These are phyloP conservation scores for Chiloscyllium plagiosum DNA, from an alignment of 2,113 vertebrate species.

Conservation along the genomic window DNA sequence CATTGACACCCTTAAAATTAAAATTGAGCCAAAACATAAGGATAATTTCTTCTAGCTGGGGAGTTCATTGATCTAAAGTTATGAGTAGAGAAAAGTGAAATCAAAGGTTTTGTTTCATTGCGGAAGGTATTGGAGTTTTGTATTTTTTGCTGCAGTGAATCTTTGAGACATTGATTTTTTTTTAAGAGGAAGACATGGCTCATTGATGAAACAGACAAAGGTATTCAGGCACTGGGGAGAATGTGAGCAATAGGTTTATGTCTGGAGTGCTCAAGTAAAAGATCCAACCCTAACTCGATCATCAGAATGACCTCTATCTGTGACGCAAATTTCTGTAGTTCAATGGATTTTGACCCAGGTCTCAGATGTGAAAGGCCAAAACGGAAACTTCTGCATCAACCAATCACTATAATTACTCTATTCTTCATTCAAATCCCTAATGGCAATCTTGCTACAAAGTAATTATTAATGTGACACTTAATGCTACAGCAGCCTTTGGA, in stretches of 20 bases:
- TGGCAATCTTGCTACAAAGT: constrained; percentile 5
- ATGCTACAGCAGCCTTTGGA: neutral
- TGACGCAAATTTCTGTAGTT: neutral
- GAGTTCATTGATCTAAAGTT: neutral
- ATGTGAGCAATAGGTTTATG: neutral
- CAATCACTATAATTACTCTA: neutral
- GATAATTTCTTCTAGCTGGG: neutral
- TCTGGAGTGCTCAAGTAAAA: neutral
- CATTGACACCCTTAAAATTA: neutral
- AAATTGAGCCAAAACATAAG: neutral
- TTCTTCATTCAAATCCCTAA: neutral
- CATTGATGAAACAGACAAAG: neutral
- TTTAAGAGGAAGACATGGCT: neutral
- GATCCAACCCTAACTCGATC: neutral
- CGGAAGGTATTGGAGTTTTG: neutral
- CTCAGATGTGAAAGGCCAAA: neutral
- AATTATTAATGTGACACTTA: constrained; percentile 12
- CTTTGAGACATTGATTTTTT: neutral
- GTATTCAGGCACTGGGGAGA: neutral
- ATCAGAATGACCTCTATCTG: neutral
- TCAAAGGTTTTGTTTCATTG: neutral
- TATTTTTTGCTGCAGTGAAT: neutral
- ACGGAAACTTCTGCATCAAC: neutral
- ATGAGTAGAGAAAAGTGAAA: neutral
- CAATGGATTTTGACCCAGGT: neutral